Evolutionary conservation across 2,113 vertebrate genomes (phyloP).

Genomic region (Procapra przewalskii): DNA sequence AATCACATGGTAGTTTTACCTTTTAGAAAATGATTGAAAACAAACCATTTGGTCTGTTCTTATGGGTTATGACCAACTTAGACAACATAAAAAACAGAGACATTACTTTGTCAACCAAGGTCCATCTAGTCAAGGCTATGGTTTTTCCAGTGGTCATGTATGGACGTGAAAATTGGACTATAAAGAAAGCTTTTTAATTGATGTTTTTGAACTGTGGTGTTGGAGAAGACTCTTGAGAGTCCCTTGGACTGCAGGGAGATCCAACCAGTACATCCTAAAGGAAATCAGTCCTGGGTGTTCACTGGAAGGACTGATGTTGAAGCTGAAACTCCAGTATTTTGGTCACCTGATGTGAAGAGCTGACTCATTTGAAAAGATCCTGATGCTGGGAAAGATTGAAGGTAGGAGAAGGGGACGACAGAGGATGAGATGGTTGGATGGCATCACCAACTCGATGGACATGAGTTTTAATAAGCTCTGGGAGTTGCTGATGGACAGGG

Average conservation of each 20-base stretch:
- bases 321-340: not conserved
- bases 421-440: not conserved
- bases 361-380: not conserved
- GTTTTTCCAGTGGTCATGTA: not conserved
- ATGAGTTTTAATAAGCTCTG: not conserved
- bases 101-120: too few relatives aligned
- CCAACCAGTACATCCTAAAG: not conserved
- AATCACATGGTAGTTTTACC: not conserved
- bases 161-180: not conserved
- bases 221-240: not conserved
- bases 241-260: not conserved
- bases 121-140: too few relatives aligned
- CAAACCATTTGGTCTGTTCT: not conserved
- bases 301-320: not conserved
- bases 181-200: not conserved
- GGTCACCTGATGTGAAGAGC: not conserved
- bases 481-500: not conserved
- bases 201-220: not conserved
- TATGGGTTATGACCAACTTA: not conserved
- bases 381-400: not conserved
- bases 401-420: not conserved
- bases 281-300: not conserved
- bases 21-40: conserved; percentile 31
- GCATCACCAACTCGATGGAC: not conserved
- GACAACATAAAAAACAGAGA: too few relatives aligned